A percentile compares a stretch with the other conserved stretches of the same genome.
Conservation (phyloP, 1,140 invertebrate genomes). For the Magallana ariakensis region DNA sequence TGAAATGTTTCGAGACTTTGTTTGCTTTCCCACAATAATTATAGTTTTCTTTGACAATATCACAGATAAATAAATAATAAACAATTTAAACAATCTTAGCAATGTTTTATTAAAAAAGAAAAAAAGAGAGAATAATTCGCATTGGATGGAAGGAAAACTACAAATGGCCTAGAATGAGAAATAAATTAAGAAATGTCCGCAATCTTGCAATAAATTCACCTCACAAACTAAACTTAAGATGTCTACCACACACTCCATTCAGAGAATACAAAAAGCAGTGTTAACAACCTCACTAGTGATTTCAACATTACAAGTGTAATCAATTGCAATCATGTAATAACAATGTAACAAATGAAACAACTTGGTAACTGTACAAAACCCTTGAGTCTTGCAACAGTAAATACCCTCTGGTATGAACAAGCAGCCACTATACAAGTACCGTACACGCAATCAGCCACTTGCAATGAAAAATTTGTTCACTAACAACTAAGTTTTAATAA, state of each 20-base stretch:
- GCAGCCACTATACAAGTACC: neutral
- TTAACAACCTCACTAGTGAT: slow-evolving; percentile 17
- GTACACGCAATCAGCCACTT: too few relatives aligned
- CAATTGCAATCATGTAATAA: slow-evolving; percentile 18
- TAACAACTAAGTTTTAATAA: too few relatives aligned
- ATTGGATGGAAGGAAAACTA: slow-evolving; percentile 27
- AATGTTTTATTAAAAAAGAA: slow-evolving; percentile 12
- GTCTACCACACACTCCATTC: slow-evolving; percentile 5
- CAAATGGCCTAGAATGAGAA: slow-evolving; percentile 22
- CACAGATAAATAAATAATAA: neutral
- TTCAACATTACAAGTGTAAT: neutral
- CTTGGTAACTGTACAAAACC: neutral
- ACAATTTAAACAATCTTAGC: slow-evolving; percentile 20
- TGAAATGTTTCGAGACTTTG: too few relatives aligned
- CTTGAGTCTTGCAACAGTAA: neutral
- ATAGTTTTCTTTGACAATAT: too few relatives aligned
- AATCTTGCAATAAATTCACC: slow-evolving; percentile 18
- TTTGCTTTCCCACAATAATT: too few relatives aligned
- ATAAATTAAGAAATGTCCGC: slow-evolving; percentile 18
- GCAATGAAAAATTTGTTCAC: too few relatives aligned
- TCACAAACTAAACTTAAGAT: slow-evolving; percentile 4
- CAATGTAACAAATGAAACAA: slow-evolving; percentile 4
- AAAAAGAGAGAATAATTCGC: slow-evolving; percentile 18
- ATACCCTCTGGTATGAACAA: neutral
- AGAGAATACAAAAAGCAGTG: neutral